phyloP scores from a whole-genome alignment of 1,140 invertebrate species.

The Scaptodrosophila lebanonensis region DNA sequence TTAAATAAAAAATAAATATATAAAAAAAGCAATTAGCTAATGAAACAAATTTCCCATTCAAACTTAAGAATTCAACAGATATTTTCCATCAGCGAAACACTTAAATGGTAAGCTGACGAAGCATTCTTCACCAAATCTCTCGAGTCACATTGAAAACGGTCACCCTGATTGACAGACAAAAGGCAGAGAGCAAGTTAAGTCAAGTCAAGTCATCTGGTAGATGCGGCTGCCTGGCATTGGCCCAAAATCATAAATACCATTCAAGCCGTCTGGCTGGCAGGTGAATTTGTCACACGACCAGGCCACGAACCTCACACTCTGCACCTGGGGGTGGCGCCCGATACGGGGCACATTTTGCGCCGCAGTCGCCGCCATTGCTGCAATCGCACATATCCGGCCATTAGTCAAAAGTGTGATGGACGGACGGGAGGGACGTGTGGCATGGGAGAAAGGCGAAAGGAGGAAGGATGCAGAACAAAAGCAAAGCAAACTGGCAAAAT shows the following conservation, averaged over 20 bases:
- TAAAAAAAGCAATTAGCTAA: no score
- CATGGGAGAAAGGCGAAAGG: no score
- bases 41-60: no score
- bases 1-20: no score
- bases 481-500: conserved; percentile 26
- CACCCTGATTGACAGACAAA: neutral
- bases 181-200: neutral
- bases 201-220: conserved; percentile 36
- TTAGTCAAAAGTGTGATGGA: conserved; percentile 68
- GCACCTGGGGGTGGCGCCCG: neutral
- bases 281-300: conserved; percentile 57
- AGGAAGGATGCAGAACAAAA: conserved; percentile 14
- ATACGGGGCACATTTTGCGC: neutral
- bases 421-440: conserved; percentile 5
- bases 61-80: no score
- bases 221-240: no score
- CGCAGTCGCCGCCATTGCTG: neutral
- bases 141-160: no score
- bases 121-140: no score
- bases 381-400: conserved; percentile 28
- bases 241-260: conserved; percentile 63
- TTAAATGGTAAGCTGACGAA: no score
- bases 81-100: no score
- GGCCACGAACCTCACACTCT: neutral
- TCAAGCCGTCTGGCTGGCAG: conserved; percentile 37